Conservation (phyloP, 2,797 vertebrate genomes). For the Sciurus vulgaris region DNA sequence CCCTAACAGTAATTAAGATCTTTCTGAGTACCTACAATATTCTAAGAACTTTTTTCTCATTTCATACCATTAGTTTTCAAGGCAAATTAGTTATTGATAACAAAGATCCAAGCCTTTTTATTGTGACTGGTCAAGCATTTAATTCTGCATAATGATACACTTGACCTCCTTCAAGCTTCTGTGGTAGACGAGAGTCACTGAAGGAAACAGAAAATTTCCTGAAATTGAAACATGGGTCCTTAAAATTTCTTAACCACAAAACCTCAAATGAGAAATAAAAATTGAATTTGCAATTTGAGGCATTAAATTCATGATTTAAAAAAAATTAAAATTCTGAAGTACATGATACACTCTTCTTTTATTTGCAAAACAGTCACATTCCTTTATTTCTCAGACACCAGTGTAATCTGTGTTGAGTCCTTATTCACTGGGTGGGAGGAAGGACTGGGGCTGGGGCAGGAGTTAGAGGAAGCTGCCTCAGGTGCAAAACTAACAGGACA, state of each 20-base stretch:
- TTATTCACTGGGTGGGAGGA: background rate
- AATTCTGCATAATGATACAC: slow-evolving; percentile 14
- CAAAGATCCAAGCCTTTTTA: background rate
- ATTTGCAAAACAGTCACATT: background rate
- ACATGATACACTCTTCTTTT: background rate
- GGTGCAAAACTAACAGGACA: background rate
- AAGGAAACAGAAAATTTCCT: background rate
- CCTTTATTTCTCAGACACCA: background rate
- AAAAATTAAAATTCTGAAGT: background rate
- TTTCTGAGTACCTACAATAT: background rate
- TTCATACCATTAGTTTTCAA: background rate
- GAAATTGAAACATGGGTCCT: background rate
- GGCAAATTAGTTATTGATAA: background rate
- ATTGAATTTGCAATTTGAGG: background rate
- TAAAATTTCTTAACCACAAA: background rate
- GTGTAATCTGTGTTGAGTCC: background rate
- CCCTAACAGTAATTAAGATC: background rate
- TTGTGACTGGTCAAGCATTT: too few relatives aligned
- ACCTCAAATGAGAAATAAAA: background rate
- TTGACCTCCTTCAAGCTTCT: background rate
- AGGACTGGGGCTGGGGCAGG: background rate
- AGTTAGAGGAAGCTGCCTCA: too few relatives aligned
- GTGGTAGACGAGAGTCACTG: background rate
- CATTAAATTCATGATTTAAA: background rate
- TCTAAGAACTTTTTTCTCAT: slow-evolving; percentile 2